phyloP scores from a whole-genome alignment of 2,888 invertebrate species.

The Euclidia mi region DNA sequence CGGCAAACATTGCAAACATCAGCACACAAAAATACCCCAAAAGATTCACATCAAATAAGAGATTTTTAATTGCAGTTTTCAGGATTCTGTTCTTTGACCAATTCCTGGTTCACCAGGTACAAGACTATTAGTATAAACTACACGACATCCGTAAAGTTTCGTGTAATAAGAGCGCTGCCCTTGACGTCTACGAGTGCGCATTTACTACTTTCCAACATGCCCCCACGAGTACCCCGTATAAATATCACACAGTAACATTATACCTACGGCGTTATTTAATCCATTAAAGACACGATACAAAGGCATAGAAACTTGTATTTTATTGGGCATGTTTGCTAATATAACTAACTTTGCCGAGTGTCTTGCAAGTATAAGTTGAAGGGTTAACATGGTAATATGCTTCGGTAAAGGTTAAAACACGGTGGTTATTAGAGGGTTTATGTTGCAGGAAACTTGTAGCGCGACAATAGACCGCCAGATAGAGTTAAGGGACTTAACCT shows the following conservation, averaged over 20 bases:
- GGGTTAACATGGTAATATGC: conserved; percentile 18
- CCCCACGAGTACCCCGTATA: neutral
- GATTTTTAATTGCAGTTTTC: too few species aligned
- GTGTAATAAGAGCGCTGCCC: too few species aligned
- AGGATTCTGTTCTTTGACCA: too few species aligned
- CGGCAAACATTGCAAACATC: too few species aligned
- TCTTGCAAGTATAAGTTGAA: conserved; percentile 21
- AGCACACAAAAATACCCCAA: too few species aligned
- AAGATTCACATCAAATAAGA: too few species aligned
- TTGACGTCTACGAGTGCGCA: neutral
- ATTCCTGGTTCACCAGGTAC: too few species aligned
- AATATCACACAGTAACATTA: neutral
- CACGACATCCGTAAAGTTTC: too few species aligned
- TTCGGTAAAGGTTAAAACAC: conserved; percentile 11
- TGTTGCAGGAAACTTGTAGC: neutral
- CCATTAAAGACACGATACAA: conserved; percentile 13
- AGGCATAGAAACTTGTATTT: conserved; percentile 21
- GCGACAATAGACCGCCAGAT: neutral
- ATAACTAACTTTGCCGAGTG: conserved; percentile 15
- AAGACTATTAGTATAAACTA: too few species aligned
- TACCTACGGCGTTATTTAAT: conserved; percentile 6
- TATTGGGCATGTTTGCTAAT: conserved; percentile 19
- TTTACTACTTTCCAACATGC: neutral
- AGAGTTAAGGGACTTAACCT: neutral
- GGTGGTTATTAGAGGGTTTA: conserved; percentile 7